These are phyloP conservation scores for Prenolepis imparis DNA, from an alignment of 2,888 invertebrate species.

Conservation along the genomic window DNA sequence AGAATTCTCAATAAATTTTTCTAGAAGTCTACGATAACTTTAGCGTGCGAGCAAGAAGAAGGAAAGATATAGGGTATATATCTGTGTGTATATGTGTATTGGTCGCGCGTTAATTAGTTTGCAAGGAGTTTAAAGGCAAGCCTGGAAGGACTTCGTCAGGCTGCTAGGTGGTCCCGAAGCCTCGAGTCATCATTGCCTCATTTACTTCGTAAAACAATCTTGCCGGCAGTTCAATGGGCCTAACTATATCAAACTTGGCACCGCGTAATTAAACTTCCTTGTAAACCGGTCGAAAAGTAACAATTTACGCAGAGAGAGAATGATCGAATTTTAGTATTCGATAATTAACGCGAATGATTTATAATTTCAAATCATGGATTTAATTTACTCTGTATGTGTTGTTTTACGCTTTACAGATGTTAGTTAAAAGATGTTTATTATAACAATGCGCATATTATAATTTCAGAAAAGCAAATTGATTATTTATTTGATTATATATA, in stretches of 20 bases:
- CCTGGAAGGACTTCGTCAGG: constrained; percentile 70
- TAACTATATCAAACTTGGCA: constrained; percentile 84
- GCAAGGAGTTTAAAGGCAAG: constrained; percentile 73
- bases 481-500: not conserved
- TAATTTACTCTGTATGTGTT: constrained; percentile 6
- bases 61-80: constrained; percentile 57
- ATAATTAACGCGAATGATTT: constrained; percentile 11
- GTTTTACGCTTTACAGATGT: not conserved
- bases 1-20: constrained; percentile 27
- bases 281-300: constrained; percentile 69
- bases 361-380: not conserved
- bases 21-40: constrained; percentile 23
- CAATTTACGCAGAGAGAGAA: constrained; percentile 56
- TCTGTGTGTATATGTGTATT: constrained; percentile 47
- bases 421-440: not conserved
- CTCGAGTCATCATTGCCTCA: constrained; percentile 85
- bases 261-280: constrained; percentile 84
- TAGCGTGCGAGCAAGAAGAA: constrained; percentile 23
- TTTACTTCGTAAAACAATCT: constrained; percentile 85
- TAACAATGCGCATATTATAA: not conserved
- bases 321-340: constrained; percentile 30
- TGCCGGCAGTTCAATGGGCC: constrained; percentile 80
- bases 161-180: constrained; percentile 82
- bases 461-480: not conserved
- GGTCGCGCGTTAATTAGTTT: constrained; percentile 81